Evolutionary conservation across 1,140 invertebrate genomes (phyloP), one percentile per base, ranked within the genome.

Genomic region (Acromyrmex heyeri): DNA sequence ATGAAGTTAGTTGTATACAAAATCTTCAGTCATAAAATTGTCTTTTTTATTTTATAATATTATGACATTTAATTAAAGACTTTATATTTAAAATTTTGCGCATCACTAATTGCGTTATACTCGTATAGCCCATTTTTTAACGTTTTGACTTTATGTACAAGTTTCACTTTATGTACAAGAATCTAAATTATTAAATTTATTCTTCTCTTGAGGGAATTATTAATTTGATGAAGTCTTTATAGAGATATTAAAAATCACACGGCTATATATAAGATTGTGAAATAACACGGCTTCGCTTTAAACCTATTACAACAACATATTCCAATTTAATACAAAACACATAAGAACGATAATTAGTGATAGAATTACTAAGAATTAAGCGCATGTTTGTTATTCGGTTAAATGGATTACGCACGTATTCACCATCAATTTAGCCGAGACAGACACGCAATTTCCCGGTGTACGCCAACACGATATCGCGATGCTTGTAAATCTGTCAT

Each of bases 401-500:
- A 57, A 83, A 76, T 38, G 48, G 61, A 57, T 38, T 55, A 34
- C 21, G 34, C 30, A 18, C 44, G 30, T 53, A 67, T 69, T 67
- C 24, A 50, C 30, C 21, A 55, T 81, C 77, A 55, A 70, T 81
- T 81, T 18, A 81, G 10, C 48, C n/a, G 55, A 55, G 50, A 81
- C 30, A 24, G 64, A 81, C 77, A 69, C 30, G 64, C 48, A 81
- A 81, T 81, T 81, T 30, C 30, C n/a, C 64, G 27, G 48, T 69
- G 48, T 67, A 70, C 30, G 64, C 77, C 77, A 57, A 81, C 77
- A 81, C 48, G 57, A 21, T 81, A 69, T 81, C 64, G 64, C 77
- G 48, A 81, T 70, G 50, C 77, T 81, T 70, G 64, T 81, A 81
- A 81, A 81, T 81, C 77, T 81, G 77, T 81, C 77, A 55, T 70